These are phyloP conservation scores for Papilio polyxenes DNA, from an alignment of 1,140 invertebrate species.

Conservation along the genomic window DNA sequence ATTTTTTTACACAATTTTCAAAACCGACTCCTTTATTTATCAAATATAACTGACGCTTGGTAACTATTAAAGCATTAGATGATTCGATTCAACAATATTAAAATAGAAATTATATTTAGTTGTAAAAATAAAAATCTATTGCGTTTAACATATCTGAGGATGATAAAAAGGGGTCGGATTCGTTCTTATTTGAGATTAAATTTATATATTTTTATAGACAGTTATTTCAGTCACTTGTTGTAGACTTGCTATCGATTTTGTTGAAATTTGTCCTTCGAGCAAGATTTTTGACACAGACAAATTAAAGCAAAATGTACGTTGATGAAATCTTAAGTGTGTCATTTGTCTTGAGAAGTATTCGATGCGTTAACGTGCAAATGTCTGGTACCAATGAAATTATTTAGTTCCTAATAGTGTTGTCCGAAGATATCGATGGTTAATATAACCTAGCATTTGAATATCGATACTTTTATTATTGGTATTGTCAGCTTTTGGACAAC, in stretches of 20 bases:
- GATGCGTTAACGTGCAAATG: neutral
- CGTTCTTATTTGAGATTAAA: conserved; percentile 74
- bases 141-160: conserved; percentile 23
- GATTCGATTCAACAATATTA: neutral
- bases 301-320: neutral
- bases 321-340: neutral
- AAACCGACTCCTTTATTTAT: conserved; percentile 51
- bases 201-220: conserved; percentile 79
- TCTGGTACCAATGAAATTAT: neutral
- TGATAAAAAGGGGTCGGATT: conserved; percentile 52
- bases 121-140: neutral
- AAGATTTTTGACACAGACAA: neutral
- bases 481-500: neutral
- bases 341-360: neutral
- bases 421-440: neutral
- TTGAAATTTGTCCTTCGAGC: conserved; percentile 43
- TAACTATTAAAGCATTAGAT: neutral
- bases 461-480: neutral
- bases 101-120: conserved; percentile 20
- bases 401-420: conserved; percentile 15
- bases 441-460: neutral
- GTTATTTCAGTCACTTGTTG: conserved; percentile 64
- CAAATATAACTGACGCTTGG: neutral
- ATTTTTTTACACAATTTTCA: conserved; percentile 70
- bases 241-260: conserved; percentile 59